Conservation (phyloP, 1,140 invertebrate species). For the Hypsibius dujardini region DNA sequence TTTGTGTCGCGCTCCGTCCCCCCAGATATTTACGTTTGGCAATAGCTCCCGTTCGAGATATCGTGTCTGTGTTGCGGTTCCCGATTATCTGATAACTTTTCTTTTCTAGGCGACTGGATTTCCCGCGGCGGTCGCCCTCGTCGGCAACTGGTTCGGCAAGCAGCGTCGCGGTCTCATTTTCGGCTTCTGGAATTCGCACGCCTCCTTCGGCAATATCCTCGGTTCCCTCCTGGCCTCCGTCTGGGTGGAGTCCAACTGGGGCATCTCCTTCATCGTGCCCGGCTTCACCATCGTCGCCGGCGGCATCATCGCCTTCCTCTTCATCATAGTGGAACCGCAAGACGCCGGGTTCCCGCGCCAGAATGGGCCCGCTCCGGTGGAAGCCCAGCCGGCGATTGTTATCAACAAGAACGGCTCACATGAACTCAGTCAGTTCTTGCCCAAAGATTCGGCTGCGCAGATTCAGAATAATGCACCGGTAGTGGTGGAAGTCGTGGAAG, state of each 20-base stretch:
- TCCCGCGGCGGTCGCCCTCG: conserved; percentile 32
- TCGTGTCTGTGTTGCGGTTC: too few relatives aligned
- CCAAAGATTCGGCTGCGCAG: too few relatives aligned
- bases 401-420: too few relatives aligned
- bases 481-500: conserved; percentile 16
- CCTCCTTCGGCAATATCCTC: conserved; percentile 38
- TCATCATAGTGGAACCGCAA: conserved; percentile 9
- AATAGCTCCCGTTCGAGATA: too few relatives aligned
- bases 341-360: neutral
- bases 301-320: conserved; percentile 25
- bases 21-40: too few relatives aligned
- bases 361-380: neutral
- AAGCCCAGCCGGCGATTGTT: neutral
- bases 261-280: neutral
- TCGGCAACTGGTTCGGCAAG: conserved; percentile 35
- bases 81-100: too few relatives aligned
- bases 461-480: neutral
- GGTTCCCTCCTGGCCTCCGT: conserved; percentile 34
- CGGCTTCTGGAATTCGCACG: conserved; percentile 37
- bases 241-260: conserved; percentile 35
- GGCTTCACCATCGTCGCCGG: conserved; percentile 18
- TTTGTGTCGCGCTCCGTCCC: too few relatives aligned
- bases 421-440: too few relatives aligned
- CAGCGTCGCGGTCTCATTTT: conserved; percentile 35
- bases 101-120: conserved; percentile 30